Evolutionary conservation across 2,797 vertebrate genomes (phyloP), one percentile per base, ranked within the genome.

Genomic region (Gambelia wislizenii): DNA sequence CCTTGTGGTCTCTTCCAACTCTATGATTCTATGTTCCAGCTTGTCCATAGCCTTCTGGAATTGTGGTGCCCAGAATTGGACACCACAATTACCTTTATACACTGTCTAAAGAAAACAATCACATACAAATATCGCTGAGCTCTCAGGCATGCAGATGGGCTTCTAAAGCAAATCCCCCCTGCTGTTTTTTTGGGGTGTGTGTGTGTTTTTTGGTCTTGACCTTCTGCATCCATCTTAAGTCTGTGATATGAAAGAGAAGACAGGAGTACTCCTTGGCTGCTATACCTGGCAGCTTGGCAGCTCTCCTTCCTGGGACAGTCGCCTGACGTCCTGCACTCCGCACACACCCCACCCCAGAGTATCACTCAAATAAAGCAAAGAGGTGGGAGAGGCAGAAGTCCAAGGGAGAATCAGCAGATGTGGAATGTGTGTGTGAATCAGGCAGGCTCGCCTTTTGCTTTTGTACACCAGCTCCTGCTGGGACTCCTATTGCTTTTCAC

Each of bases 401-500:
- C 85, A 87, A 52, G 67, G 47, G 30, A 76, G 67, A 87, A 6
- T 42, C 74, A 42, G 59, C 52, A 33, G 44, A 52, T 75, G 33
- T 44, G 39, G 13, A 12, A n/a, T n/a, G 3, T 25, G 36, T 42
- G 20, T 82, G 56, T n/a, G 47, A 69, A 59, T 64, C 30, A 5
- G 25, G 59, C 44, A 44, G 78, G 2, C 22, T 36, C 18, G 52
- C 59, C 78, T n/a, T 25, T 13, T 6, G n/a, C 42, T 74, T 78
- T 49, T 42, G 74, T 74, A 52, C 52, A 14, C 36, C 33, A 25
- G 20, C 13, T 77, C 44, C 83, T 9, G 49, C 30, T 0, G 6
- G 27, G 2, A 90, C 87, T 91, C 91, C n/a, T 36, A 18, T 30
- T 8, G 7, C 90, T 87, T 92, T 92, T 93, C 92, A 88, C 30